A percentile compares a stretch with the other conserved stretches of the same genome.
Conservation (phyloP, 2,113 vertebrate species). For the Connochaetes taurinus region DNA sequence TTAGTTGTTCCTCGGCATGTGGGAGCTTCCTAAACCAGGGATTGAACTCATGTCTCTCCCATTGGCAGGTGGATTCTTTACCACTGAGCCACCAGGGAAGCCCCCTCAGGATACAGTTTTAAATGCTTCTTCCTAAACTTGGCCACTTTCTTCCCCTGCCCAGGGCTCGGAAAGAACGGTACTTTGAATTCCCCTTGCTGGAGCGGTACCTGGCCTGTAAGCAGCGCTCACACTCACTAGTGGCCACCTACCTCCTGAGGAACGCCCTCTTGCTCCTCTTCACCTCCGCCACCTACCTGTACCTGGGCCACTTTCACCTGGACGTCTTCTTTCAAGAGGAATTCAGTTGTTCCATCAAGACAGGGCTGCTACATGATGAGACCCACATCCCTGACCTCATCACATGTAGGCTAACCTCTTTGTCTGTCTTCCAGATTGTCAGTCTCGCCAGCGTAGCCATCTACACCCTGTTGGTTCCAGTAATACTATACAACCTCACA, state of each 20-base stretch:
- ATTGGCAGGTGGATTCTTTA: background rate
- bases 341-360: conserved; percentile 93
- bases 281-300: conserved; percentile 89
- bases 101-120: background rate
- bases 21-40: background rate
- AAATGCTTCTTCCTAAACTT: background rate
- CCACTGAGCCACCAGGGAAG: background rate
- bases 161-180: conserved; percentile 93
- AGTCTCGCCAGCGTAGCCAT: conserved; percentile 85
- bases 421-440: conserved; percentile 91
- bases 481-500: conserved; percentile 89
- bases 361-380: conserved; percentile 84
- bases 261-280: conserved; percentile 91
- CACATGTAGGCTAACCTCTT: conserved; percentile 91
- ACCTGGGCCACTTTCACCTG: conserved; percentile 93
- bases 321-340: conserved; percentile 92
- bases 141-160: conserved; percentile 19
- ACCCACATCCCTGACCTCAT: conserved; percentile 81
- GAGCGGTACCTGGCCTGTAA: conserved; percentile 94
- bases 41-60: background rate
- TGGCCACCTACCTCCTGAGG: conserved; percentile 88
- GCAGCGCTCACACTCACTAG: conserved; percentile 89
- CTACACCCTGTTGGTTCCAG: conserved; percentile 86
- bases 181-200: conserved; percentile 96
- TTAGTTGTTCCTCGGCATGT: background rate